Percentiles rank a stretch among this genome's conserved stretches.
Conservation (phyloP, 1,140 invertebrate genomes). For the Gonioctena quinquepunctata region DNA sequence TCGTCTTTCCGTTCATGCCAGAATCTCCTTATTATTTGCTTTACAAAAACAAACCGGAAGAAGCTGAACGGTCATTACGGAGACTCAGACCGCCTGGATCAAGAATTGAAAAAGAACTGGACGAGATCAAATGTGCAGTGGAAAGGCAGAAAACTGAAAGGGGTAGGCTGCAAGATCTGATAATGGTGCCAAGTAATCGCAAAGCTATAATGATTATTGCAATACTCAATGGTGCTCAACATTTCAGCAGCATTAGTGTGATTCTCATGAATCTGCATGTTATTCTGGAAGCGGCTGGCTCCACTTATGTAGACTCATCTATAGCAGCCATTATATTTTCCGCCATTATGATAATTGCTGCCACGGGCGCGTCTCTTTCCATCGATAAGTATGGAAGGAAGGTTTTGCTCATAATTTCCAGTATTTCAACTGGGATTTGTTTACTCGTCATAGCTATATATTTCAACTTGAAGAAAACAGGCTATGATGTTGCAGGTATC, state of each 20-base stretch:
- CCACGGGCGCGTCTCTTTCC: conserved; percentile 35
- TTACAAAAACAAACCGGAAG: conserved; percentile 49
- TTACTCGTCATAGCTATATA: conserved; percentile 45
- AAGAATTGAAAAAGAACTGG: conserved; percentile 55
- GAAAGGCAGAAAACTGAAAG: conserved; percentile 42
- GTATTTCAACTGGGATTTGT: conserved; percentile 40
- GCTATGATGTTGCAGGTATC: conserved; percentile 25
- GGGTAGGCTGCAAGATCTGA: conserved; percentile 43
- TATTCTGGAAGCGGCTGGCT: conserved; percentile 54
- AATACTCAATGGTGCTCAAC: conserved; percentile 62
- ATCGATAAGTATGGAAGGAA: conserved; percentile 49
- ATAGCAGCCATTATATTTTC: conserved; percentile 48
- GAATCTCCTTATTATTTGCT: conserved; percentile 47
- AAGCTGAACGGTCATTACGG: conserved; percentile 59
- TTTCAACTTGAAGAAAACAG: conserved; percentile 45
- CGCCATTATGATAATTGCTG: conserved; percentile 44
- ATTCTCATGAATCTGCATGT: conserved; percentile 63
- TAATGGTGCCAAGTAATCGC: conserved; percentile 38
- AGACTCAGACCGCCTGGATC: conserved; percentile 58
- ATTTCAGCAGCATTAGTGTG: conserved; percentile 59
- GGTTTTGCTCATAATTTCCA: conserved; percentile 43
- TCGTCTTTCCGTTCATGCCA: conserved; percentile 46
- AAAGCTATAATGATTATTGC: conserved; percentile 51
- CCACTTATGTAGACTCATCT: conserved; percentile 39
- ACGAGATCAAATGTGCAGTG: conserved; percentile 53